Evolutionary conservation across 1,140 invertebrate genomes (phyloP), one percentile per base, ranked within the genome.

Genomic region (Hycleus phaleratus): DNA sequence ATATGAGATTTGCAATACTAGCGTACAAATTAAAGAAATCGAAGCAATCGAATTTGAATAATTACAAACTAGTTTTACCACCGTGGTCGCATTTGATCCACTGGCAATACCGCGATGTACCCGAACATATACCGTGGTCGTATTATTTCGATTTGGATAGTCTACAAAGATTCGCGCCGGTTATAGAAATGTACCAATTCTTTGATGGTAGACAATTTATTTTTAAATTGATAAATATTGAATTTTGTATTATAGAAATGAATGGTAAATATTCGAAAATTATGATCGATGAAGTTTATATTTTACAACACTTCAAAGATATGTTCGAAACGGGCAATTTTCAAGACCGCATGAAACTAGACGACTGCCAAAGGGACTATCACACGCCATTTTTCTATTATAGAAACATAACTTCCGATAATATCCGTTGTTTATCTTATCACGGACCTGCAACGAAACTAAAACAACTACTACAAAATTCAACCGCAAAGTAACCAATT

Each of bases 81-180:
- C 93, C 95, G 2, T 98, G 93, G 91, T 82, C 85, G 61, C 80
- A 82, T 46, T 71, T 97, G 1, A 92, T 90, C 65, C 96, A 98
- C 73, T 98, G 95, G 96, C 82, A 81, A 71, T 82, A 82, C 32
- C 73, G 69, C 25, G 74, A 82, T 42, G 69, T 73, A 49, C 51
- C 68, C 24, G 73, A 73, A 4, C 76, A 80, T 53, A 68, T 84
- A 51, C 81, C 84, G 2, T 98, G 96, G 96, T 73, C 76, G 7
- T 68, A 74, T 18, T 98, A 97, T 74, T 99, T 98, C 74, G 86
- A 98, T 72, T 54, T 97, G 8, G 59, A 78, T 7, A 90, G 90
- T 71, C 73, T 98, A 10, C 77, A 84, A 69, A 77, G 78, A 53
- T 96, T 86, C 78, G 81, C 88, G 12, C 90, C 93, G 46, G 89